Evolutionary conservation across 2,113 vertebrate genomes (phyloP).

Genomic region (Pygoscelis antarcticus): DNA sequence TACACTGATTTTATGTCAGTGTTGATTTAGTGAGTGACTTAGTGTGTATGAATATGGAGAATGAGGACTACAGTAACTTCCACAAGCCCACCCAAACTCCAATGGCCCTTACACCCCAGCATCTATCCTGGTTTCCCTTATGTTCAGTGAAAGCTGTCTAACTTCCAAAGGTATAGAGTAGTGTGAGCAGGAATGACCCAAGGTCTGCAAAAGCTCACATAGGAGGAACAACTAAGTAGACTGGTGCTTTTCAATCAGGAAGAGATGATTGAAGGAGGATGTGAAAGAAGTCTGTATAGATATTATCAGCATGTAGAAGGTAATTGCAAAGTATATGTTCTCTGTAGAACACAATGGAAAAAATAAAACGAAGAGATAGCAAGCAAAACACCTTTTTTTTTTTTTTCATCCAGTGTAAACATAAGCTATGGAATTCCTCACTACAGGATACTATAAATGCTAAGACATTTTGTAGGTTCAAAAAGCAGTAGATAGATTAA

Average conservation of each 20-base stretch:
- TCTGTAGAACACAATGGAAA: not conserved
- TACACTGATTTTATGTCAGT: not conserved
- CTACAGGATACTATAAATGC: not conserved
- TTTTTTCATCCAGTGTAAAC: not conserved
- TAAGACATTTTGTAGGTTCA: not conserved
- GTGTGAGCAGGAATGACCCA: not conserved
- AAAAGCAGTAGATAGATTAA: not conserved
- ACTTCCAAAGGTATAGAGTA: not conserved
- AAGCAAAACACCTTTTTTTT: not conserved
- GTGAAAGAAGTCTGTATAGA: not conserved
- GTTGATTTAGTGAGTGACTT: not conserved
- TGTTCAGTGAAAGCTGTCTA: not conserved
- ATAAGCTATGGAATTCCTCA: not conserved
- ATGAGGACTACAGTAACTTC: not conserved
- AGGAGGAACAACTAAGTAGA: not conserved
- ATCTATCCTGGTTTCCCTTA: not conserved
- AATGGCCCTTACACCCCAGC: not conserved
- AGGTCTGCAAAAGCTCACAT: not conserved
- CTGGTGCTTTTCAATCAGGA: not conserved
- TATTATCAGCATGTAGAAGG: not conserved
- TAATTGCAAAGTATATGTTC: not conserved
- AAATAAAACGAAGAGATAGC: not conserved
- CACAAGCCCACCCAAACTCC: not conserved
- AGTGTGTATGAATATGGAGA: not conserved
- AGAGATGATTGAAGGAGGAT: not conserved